Percentiles rank a stretch among this genome's conserved stretches.
These are phyloP conservation scores for Tonatia bakeri DNA, from an alignment of 2,113 vertebrate species.

Conservation along the genomic window DNA sequence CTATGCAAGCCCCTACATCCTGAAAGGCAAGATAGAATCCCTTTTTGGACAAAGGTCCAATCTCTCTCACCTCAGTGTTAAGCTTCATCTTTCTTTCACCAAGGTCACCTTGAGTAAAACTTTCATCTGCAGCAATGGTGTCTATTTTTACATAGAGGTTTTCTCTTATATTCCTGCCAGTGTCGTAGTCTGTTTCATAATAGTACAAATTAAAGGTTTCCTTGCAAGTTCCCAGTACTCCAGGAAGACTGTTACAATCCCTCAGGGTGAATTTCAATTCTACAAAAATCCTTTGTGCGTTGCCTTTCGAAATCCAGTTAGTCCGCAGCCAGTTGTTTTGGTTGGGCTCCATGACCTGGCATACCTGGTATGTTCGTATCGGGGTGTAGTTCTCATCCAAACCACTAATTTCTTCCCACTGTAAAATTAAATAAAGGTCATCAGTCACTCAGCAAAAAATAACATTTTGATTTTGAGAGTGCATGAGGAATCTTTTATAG, in stretches of 20 bases:
- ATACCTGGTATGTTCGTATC: conserved; percentile 99
- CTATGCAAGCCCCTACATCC: conserved; percentile 98
- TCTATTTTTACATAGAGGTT: conserved; percentile 99
- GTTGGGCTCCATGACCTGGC: conserved; percentile 99
- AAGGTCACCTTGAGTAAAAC: conserved; percentile 99
- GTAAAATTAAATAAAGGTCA: conserved; percentile 77
- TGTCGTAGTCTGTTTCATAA: conserved; percentile 97
- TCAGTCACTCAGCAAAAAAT: conserved; percentile 60
- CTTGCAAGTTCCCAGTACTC: conserved; percentile 98
- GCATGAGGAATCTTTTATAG: not conserved
- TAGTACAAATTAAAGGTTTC: conserved; percentile 99
- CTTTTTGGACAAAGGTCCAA: conserved; percentile 95
- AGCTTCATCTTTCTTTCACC: conserved; percentile 99
- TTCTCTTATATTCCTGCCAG: conserved; percentile 96
- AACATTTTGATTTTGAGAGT: not conserved
- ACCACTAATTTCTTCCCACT: conserved; percentile 99
- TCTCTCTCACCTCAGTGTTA: conserved; percentile 98
- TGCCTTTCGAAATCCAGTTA: conserved; percentile 99
- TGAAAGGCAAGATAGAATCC: conserved; percentile 99
- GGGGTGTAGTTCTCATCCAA: conserved; percentile 99
- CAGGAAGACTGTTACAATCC: conserved; percentile 99
- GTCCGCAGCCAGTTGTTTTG: conserved; percentile 99
- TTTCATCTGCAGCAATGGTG: conserved; percentile 99
- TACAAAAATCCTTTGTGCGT: conserved; percentile 99
- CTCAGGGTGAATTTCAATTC: conserved; percentile 99